Conservation (phyloP, 1,140 invertebrate genomes). For the Brachionus asplanchnoidis region DNA sequence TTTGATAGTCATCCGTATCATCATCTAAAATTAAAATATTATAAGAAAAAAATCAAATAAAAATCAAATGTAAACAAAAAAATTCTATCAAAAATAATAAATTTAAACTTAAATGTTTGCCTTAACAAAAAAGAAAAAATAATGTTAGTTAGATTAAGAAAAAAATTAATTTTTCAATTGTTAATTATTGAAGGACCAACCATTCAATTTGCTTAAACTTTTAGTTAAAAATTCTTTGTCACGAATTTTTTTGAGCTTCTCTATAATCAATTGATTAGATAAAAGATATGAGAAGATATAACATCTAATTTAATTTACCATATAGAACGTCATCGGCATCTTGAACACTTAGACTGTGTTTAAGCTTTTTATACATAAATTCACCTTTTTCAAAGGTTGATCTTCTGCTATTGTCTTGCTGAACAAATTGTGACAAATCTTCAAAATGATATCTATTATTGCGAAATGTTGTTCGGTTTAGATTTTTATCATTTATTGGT, state of each 20-base stretch:
- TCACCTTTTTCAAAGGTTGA: neutral
- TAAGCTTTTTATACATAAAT: neutral
- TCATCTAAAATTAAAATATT: neutral
- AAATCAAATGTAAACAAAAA: neutral
- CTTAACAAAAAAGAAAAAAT: neutral
- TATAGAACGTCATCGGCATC: neutral
- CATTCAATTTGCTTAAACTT: neutral
- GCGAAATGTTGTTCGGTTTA: slow-evolving; percentile 41
- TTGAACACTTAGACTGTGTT: neutral
- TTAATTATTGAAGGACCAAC: neutral
- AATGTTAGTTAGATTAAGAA: neutral
- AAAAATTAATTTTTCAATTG: neutral
- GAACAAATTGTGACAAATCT: slow-evolving; percentile 35
- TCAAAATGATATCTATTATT: slow-evolving; percentile 34
- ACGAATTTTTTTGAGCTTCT: neutral
- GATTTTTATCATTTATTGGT: slow-evolving; percentile 17
- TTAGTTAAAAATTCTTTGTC: neutral
- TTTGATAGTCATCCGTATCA: neutral
- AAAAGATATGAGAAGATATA: neutral
- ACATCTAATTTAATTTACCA: neutral
- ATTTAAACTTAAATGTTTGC: neutral
- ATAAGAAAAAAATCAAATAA: neutral
- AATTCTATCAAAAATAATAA: neutral
- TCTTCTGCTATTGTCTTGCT: neutral
- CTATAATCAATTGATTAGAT: neutral